Evolutionary conservation across 2,113 vertebrate species (phyloP).

Genomic region (Psophia crepitans): DNA sequence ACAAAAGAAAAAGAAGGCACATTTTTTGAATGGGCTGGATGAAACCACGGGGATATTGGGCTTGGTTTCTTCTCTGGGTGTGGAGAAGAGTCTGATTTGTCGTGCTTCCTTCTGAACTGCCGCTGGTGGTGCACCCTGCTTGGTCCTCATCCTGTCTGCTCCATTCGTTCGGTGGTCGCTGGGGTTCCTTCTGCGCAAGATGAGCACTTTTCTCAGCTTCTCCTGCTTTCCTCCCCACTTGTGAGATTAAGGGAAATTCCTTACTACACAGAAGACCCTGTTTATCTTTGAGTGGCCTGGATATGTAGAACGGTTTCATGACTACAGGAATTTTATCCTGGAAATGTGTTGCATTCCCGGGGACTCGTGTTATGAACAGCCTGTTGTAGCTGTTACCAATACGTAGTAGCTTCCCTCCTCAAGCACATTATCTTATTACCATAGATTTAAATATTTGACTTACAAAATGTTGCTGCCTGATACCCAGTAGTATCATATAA

Average conservation of each 20-base stretch:
- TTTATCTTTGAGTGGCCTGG: neutral
- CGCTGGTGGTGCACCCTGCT: neutral
- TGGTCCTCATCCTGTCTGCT: neutral
- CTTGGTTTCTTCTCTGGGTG: neutral
- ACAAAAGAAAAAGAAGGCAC: neutral
- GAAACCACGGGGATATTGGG: neutral
- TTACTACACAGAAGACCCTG: fast-evolving
- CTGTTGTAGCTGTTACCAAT: neutral
- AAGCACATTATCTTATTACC: neutral
- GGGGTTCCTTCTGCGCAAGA: neutral
- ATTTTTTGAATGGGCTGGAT: constrained; percentile 10
- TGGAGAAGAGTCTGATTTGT: neutral
- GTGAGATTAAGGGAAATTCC: neutral
- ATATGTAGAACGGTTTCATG: neutral
- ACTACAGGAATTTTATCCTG: neutral
- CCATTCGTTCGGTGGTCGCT: fast-evolving
- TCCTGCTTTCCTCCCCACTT: neutral
- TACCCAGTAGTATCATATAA: neutral
- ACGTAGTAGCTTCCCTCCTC: neutral
- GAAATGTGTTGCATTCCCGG: neutral
- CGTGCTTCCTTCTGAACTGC: neutral
- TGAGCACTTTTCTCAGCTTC: neutral
- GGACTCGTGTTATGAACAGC: neutral
- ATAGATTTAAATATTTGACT: constrained; percentile 46
- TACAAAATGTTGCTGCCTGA: neutral